Evolutionary conservation across 2,113 vertebrate species (phyloP).

Genomic region (Toxostoma redivivum): DNA sequence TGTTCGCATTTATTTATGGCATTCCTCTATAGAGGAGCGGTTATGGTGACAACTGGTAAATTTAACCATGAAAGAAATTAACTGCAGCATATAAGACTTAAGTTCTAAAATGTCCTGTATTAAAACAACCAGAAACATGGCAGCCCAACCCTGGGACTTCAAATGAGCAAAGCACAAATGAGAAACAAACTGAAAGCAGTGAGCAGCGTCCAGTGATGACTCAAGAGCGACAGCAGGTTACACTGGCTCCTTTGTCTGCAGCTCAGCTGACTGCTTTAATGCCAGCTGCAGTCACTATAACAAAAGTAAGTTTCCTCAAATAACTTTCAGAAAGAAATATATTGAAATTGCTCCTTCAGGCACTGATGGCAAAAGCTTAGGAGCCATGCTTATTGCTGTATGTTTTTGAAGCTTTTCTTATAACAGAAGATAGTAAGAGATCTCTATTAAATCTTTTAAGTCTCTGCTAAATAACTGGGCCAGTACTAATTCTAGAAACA

Average conservation of each 20-base stretch:
- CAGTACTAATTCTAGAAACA: not conserved
- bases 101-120: not conserved
- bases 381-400: not conserved
- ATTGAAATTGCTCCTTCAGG: not conserved
- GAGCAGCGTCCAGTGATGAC: conserved; percentile 65
- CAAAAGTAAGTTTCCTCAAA: conserved; percentile 70
- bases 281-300: conserved; percentile 54
- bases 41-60: not conserved
- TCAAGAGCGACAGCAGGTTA: conserved; percentile 47
- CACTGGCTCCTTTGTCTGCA: conserved; percentile 20
- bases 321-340: not conserved
- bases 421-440: not conserved
- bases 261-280: conserved; percentile 23
- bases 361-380: not conserved
- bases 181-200: conserved; percentile 64
- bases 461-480: not conserved
- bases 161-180: conserved; percentile 50
- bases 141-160: conserved; percentile 1
- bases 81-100: not conserved
- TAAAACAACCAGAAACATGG: conserved; percentile 32
- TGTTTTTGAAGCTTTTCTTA: not conserved
- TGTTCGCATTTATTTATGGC: not conserved
- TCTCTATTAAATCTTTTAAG: not conserved
- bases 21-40: not conserved
- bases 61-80: not conserved